Evolutionary conservation across 2,888 invertebrate genomes (phyloP).

Genomic region (Cosmia trapezina): DNA sequence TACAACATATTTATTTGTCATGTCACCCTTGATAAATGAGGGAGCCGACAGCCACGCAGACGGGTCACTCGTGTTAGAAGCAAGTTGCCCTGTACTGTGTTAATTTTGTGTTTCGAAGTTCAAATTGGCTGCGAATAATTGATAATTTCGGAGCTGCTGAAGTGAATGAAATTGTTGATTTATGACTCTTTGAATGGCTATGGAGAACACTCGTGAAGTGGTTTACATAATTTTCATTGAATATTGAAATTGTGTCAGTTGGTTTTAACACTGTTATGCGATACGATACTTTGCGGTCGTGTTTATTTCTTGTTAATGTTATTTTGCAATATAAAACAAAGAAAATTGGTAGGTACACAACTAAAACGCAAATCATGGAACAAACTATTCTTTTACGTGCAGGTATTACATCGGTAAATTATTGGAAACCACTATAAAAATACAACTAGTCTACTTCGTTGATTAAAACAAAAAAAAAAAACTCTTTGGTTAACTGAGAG

Average conservation of each 20-base stretch:
- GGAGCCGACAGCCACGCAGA: constrained; percentile 25
- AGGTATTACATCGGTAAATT: neutral
- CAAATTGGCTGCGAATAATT: constrained; percentile 46
- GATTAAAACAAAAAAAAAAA: neutral
- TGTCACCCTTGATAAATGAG: constrained; percentile 59
- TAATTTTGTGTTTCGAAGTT: constrained; percentile 22
- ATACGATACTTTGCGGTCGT: neutral
- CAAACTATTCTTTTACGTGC: neutral
- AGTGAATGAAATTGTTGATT: neutral
- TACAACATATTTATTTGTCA: constrained; percentile 59
- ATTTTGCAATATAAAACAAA: neutral
- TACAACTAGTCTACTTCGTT: neutral
- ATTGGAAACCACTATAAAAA: neutral
- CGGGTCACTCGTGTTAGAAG: constrained; percentile 61
- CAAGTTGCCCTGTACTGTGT: constrained; percentile 34
- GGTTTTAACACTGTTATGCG: neutral
- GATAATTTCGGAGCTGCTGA: constrained; percentile 12
- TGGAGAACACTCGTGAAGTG: neutral
- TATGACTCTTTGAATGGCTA: neutral
- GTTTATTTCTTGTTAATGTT: neutral
- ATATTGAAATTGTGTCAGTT: neutral
- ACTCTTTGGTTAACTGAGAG: neutral
- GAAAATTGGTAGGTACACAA: neutral
- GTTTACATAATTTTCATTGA: neutral
- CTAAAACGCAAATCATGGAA: too few species aligned